phyloP scores from a whole-genome alignment of 2,797 vertebrate genomes.

The Megalops cyprinoides region DNA sequence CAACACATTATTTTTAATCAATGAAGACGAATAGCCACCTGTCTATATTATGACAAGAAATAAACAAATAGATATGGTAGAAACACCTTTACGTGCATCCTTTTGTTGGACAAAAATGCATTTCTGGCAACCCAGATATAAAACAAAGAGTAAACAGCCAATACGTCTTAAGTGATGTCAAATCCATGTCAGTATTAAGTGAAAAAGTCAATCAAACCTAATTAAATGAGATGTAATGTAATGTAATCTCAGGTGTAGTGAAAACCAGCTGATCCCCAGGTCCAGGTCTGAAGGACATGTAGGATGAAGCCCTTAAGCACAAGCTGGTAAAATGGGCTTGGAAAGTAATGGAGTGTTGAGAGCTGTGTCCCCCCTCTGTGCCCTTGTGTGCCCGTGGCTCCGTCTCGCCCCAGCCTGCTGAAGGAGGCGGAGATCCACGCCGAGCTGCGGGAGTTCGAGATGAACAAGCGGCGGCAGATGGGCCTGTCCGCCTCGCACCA shows the following conservation, averaged over 20 bases:
- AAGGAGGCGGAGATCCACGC: conserved; percentile 98
- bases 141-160: background rate
- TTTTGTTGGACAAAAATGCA: background rate
- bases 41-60: background rate
- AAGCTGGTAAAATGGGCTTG: too few relatives aligned
- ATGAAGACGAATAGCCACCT: background rate
- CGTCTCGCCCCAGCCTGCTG: conserved; percentile 76
- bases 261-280: background rate
- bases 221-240: background rate
- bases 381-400: background rate
- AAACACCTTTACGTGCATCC: background rate
- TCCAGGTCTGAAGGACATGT: too few relatives aligned
- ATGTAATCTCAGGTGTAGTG: too few relatives aligned
- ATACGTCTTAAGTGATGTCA: background rate
- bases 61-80: too few relatives aligned
- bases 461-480: conserved; percentile 93
- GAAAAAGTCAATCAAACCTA: background rate
- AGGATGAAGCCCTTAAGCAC: too few relatives aligned
- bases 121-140: background rate
- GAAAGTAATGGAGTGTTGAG: too few relatives aligned
- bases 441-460: conserved; percentile 91
- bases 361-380: background rate
- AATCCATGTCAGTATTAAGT: background rate
- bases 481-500: conserved; percentile 95
- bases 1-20: background rate